Evolutionary conservation across 2,888 invertebrate species (phyloP).

Genomic region (Trisateles emortualis): DNA sequence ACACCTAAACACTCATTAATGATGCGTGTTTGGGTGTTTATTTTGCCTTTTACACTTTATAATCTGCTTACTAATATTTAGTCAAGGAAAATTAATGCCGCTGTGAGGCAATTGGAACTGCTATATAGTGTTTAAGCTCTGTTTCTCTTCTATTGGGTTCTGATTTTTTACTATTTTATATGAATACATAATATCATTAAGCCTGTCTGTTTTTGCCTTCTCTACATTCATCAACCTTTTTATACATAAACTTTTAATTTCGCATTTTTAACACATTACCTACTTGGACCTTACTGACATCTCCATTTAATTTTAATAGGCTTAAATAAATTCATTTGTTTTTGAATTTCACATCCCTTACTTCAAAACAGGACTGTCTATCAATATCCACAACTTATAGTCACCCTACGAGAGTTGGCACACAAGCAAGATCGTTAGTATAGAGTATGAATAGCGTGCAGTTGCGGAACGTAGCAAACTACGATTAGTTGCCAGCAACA

Average conservation of each 20-base stretch:
- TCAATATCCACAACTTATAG: slow-evolving; percentile 4
- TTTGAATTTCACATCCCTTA: no score
- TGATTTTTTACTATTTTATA: no score
- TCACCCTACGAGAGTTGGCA: slow-evolving; percentile 9
- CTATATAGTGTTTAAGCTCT: neutral
- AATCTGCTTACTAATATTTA: slow-evolving; percentile 28
- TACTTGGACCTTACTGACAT: no score
- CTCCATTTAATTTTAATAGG: no score
- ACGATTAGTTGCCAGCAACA: slow-evolving; percentile 9
- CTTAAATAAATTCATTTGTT: no score
- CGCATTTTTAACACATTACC: no score
- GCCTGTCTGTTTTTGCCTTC: no score
- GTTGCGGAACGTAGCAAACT: slow-evolving; percentile 11
- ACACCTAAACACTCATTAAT: slow-evolving; percentile 34
- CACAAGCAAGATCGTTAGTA: slow-evolving; percentile 36
- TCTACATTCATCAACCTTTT: no score
- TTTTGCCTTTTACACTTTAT: slow-evolving; percentile 34
- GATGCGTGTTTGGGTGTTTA: no score
- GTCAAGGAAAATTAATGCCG: neutral
- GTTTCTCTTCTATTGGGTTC: no score
- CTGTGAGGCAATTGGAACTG: neutral
- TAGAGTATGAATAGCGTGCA: slow-evolving; percentile 17
- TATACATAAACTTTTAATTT: no score
- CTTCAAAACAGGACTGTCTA: slow-evolving; percentile 1
- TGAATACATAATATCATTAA: no score